These are phyloP conservation scores for Podotricha telesiphe DNA, from an alignment of 2,888 invertebrate species.

Conservation along the genomic window DNA sequence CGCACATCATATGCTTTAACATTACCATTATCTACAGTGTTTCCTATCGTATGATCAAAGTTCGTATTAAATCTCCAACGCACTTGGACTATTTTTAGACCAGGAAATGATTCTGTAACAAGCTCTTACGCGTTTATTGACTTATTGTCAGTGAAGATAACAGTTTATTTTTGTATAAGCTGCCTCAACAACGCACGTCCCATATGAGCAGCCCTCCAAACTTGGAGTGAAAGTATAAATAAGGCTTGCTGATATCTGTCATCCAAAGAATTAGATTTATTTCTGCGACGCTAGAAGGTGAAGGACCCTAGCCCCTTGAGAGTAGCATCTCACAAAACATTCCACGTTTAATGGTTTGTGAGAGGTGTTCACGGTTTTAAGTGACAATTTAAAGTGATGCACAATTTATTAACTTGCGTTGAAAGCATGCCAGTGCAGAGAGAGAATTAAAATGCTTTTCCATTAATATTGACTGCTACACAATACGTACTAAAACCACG, in stretches of 20 bases:
- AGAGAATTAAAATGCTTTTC: conserved; percentile 12
- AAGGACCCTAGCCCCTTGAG: conserved; percentile 71
- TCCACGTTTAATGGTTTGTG: conserved; percentile 56
- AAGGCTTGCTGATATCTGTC: conserved; percentile 83
- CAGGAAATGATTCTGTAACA: conserved; percentile 46
- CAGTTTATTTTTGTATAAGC: conserved; percentile 76
- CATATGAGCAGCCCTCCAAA: conserved; percentile 74
- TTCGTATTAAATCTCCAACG: conserved; percentile 18
- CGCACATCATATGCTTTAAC: conserved; percentile 58
- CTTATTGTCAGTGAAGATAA: conserved; percentile 66
- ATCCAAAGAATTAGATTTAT: conserved; percentile 82
- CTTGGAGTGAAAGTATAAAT: conserved; percentile 79
- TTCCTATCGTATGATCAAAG: neutral
- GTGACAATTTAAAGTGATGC: conserved; percentile 31
- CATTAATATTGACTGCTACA: neutral
- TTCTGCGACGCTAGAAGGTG: conserved; percentile 77
- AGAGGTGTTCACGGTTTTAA: conserved; percentile 52
- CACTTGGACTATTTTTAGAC: conserved; percentile 44
- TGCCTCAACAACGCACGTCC: conserved; percentile 57
- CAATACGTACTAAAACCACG: conserved; percentile 25
- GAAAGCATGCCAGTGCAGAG: neutral
- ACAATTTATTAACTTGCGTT: conserved; percentile 29
- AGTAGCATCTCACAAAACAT: conserved; percentile 53
- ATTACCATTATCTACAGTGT: neutral
- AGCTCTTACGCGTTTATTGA: conserved; percentile 60